phyloP scores from a whole-genome alignment of 1,140 invertebrate species.

The Mylabris phalerata region DNA sequence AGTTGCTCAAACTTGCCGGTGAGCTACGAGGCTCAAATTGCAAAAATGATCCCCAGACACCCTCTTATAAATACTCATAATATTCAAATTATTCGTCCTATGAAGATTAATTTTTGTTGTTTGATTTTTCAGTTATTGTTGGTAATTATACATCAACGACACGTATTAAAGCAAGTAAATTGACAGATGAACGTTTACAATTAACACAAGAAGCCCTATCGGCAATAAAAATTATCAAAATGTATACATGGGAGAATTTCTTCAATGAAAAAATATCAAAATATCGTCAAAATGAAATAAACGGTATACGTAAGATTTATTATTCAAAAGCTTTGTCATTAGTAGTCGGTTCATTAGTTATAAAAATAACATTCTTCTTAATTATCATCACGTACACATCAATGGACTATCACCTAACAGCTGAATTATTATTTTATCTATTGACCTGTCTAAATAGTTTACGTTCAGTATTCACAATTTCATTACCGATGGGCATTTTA shows the following conservation, averaged over 20 bases:
- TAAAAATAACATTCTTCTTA: constrained; percentile 46
- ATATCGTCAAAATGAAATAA: constrained; percentile 13
- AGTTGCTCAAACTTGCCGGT: too few relatives aligned
- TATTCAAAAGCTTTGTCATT: constrained; percentile 19
- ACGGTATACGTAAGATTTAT: constrained; percentile 17
- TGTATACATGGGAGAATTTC: constrained; percentile 81
- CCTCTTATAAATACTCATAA: too few relatives aligned
- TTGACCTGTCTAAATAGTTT: constrained; percentile 67
- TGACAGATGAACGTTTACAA: constrained; percentile 72
- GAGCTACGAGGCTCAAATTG: too few relatives aligned
- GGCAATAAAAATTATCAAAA: constrained; percentile 78
- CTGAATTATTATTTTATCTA: constrained; percentile 67
- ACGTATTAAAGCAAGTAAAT: constrained; percentile 18
- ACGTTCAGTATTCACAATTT: constrained; percentile 64
- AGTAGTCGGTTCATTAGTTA: constrained; percentile 49
- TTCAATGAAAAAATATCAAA: constrained; percentile 46
- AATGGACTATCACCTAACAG: constrained; percentile 56
- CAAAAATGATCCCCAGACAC: too few relatives aligned
- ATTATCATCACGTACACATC: constrained; percentile 65
- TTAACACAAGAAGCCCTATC: constrained; percentile 80
- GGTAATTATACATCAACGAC: constrained; percentile 15
- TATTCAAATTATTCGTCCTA: too few relatives aligned
- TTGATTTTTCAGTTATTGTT: constrained; percentile 18
- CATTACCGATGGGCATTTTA: constrained; percentile 60
- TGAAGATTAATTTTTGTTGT: too few relatives aligned